Conservation (phyloP, 2,888 invertebrate species). For the Eupithecia abbreviata region DNA sequence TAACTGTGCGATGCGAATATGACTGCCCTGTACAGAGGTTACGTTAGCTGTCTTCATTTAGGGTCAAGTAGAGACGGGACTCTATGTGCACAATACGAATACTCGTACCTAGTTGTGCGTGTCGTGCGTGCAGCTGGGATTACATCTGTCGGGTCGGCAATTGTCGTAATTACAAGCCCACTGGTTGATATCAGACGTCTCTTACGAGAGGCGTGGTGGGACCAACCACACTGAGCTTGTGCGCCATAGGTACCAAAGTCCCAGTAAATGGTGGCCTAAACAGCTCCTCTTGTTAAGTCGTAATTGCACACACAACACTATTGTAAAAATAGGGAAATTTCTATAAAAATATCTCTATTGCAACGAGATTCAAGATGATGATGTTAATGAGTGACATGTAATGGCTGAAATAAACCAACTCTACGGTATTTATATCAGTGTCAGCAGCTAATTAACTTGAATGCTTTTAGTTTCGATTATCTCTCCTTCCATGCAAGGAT, state of each 20-base stretch:
- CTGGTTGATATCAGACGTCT: conserved; percentile 9
- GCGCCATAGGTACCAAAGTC: neutral
- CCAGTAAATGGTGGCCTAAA: neutral
- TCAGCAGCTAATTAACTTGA: conserved; percentile 11
- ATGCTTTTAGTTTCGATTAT: conserved; percentile 25
- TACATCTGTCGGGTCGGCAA: conserved; percentile 33
- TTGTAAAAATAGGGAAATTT: neutral
- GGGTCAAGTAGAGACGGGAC: neutral
- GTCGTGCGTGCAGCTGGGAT: conserved; percentile 3
- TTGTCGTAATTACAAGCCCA: conserved; percentile 29
- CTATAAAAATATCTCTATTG: neutral
- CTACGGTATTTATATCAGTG: neutral
- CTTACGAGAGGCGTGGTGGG: conserved; percentile 1
- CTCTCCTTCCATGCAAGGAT: conserved; percentile 6
- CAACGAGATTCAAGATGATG: neutral
- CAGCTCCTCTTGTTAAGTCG: neutral
- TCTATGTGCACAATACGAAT: neutral
- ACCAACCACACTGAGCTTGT: neutral
- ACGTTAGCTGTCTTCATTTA: neutral
- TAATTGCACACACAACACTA: neutral
- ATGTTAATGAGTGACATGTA: neutral
- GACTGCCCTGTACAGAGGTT: neutral
- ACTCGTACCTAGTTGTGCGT: neutral
- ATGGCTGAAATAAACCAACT: neutral
- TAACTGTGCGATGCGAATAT: conserved; percentile 5